Evolutionary conservation across 64 coral and sea anemone species (phyloP), one percentile per base, ranked within the genome.

Genomic region (Astreopora myriophthalma): DNA sequence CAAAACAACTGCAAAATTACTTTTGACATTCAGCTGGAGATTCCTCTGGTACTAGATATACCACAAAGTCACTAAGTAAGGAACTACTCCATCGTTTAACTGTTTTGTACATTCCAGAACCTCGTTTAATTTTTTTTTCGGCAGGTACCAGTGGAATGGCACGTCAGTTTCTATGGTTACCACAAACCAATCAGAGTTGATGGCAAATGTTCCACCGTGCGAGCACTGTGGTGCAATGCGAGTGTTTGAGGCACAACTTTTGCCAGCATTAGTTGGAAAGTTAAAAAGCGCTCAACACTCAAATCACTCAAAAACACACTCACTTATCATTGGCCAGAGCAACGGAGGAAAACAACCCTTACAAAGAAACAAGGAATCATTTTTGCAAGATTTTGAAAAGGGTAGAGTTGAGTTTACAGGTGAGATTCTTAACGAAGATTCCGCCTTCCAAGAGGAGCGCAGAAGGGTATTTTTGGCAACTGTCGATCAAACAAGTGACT

Each of bases 121-220:
- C n/a, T n/a, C n/a, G n/a, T n/a, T n/a, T n/a, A n/a, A n/a, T n/a
- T n/a, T n/a, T 48, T 8, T 25, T 39, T 74, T 8, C 24, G 19
- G 10, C 32, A 96, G 94, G 70, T 96, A 96, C 55, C 55, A 85
- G 46, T 96, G 90, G 90, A 79, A 96, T 79, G 94, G 94, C 1
- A 89, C 38, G 8, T 86, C 86, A 34, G 10, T 96, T 71, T 92
- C 91, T 28, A 91, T 73, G 31, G 52, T 88, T 17, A 84, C 76
- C 81, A 63, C 75, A 9, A 67, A 60, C 39, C 20, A 78, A 32
- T 42, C 42, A 33, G 77, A 85, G 22, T 20, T 92, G 8, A 51
- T 58, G 20, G 14, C 40, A 34, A 27, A 31, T 8, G 91, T 96
- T 48, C 86, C 94, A 13, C 61, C 24, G 6, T 96, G 94, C 32